These are phyloP conservation scores for Pachycephus smyrnensis DNA, from an alignment of 2,888 invertebrate genomes.

Conservation along the genomic window DNA sequence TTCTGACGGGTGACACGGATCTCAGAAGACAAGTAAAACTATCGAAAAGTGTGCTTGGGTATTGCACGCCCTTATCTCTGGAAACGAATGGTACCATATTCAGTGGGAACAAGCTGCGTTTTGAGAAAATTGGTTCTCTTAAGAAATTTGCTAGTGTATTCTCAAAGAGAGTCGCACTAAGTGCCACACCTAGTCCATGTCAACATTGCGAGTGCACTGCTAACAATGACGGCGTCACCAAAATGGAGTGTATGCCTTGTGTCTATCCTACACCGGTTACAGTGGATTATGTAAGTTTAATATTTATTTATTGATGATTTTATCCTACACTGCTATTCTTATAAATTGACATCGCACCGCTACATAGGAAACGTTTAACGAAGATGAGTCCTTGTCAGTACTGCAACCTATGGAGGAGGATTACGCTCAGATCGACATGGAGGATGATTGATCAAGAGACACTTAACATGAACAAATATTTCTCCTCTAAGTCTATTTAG, in stretches of 20 bases:
- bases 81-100: conserved; percentile 87
- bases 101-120: conserved; percentile 72
- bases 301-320: neutral
- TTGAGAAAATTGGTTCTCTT: conserved; percentile 70
- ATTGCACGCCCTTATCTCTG: conserved; percentile 84
- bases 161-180: conserved; percentile 74
- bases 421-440: conserved; percentile 52
- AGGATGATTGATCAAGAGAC: conserved; percentile 37
- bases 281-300: conserved; percentile 69
- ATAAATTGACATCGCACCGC: neutral
- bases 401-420: conserved; percentile 52
- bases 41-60: conserved; percentile 81
- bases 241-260: conserved; percentile 76
- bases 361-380: conserved; percentile 56
- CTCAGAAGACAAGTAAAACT: conserved; percentile 80
- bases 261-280: conserved; percentile 68
- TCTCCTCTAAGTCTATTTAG: conserved; percentile 26
- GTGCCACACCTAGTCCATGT: conserved; percentile 73
- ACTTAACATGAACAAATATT: neutral
- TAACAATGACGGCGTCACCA: conserved; percentile 75
- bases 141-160: conserved; percentile 77
- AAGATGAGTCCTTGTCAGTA: conserved; percentile 52
- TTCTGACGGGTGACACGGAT: conserved; percentile 77
- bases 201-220: conserved; percentile 79
- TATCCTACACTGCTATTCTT: neutral